Evolutionary conservation across 2,113 vertebrate species (phyloP).

Genomic region (Ginglymostoma cirratum): DNA sequence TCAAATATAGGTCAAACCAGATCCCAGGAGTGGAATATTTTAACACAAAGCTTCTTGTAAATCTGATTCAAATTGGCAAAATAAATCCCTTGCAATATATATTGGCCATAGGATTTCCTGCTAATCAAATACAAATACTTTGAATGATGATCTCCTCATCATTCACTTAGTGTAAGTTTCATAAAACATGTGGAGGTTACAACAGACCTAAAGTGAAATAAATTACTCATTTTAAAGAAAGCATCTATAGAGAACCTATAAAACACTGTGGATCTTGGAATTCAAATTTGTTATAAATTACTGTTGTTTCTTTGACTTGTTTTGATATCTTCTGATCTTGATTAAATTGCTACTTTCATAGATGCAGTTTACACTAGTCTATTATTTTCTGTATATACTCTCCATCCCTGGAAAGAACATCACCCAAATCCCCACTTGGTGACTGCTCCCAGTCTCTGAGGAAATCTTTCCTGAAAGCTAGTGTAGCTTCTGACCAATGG

Average conservation of each 20-base stretch:
- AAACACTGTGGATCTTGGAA: neutral
- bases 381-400: neutral
- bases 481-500: too few relatives aligned
- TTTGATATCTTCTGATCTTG: neutral
- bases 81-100: neutral
- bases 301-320: neutral
- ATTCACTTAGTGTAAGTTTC: neutral
- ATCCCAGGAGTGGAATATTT: constrained; percentile 21
- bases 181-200: neutral
- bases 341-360: neutral
- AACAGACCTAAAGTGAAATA: neutral
- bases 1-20: constrained; percentile 14
- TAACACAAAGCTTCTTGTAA: constrained; percentile 32
- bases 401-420: too few relatives aligned
- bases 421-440: too few relatives aligned
- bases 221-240: neutral
- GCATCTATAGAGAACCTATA: neutral
- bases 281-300: neutral
- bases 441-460: too few relatives aligned
- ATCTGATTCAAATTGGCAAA: constrained; percentile 22
- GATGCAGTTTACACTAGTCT: neutral
- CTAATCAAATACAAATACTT: constrained; percentile 19
- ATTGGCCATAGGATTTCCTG: neutral
- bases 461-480: too few relatives aligned
- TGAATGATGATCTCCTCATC: constrained; percentile 1